These are phyloP conservation scores for Macrosiphum euphorbiae DNA, from an alignment of 2,888 invertebrate species.

Conservation along the genomic window DNA sequence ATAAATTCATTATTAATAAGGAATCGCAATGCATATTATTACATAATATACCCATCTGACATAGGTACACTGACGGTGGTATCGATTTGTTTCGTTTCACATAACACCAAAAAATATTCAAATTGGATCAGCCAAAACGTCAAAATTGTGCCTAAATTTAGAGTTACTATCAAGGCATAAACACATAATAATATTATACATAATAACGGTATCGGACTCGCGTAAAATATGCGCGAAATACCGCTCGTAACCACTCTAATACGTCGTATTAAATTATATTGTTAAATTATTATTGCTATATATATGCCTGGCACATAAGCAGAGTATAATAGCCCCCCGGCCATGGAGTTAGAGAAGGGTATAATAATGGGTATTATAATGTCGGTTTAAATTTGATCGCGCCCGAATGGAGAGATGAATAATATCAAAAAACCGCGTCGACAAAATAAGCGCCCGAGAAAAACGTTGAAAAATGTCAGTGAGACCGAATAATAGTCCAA, in stretches of 20 bases:
- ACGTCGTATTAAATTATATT: not conserved
- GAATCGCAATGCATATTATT: not conserved
- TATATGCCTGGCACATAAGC: not conserved
- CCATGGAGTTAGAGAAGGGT: not conserved
- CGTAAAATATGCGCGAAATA: not conserved
- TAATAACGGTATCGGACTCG: not conserved
- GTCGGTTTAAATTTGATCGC: not conserved
- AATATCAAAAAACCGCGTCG: not conserved
- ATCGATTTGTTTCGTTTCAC: not conserved
- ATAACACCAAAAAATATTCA: not conserved
- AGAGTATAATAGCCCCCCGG: not conserved
- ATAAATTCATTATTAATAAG: not conserved
- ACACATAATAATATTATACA: not conserved
- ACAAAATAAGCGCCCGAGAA: not conserved
- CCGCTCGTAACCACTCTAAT: not conserved
- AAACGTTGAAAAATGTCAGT: not conserved
- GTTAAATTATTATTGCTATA: not conserved
- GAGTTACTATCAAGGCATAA: not conserved
- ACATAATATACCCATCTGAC: not conserved
- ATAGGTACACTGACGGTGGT: not conserved
- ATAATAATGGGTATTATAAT: slow-evolving; percentile 15
- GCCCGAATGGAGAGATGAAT: not conserved
- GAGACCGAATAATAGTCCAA: not conserved
- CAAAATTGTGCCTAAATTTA: not conserved
- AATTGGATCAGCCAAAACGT: not conserved